Evolutionary conservation across 2,797 vertebrate species (phyloP), one percentile per base, ranked within the genome.

Genomic region (Ispidina picta): DNA sequence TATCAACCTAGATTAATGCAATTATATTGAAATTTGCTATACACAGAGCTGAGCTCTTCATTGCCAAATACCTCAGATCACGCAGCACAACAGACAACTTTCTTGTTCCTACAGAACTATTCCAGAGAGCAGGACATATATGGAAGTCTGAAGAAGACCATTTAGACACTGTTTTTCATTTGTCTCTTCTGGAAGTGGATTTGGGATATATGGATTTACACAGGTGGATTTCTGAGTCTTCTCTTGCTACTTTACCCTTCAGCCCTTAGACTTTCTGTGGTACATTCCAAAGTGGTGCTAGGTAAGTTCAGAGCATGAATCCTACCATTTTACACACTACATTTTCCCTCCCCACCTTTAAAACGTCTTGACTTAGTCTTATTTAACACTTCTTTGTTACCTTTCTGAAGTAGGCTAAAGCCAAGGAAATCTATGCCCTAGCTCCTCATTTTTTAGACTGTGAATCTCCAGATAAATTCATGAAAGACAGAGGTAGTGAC

Each of bases 251-350:
- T 28, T 31, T 3, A 37, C 37, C 29, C 29, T 62, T 37, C 28
- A 35, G 39, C 56, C 48, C 68, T 15, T 3, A 51, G 16, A 58
- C 52, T 63, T 85, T 20, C 46, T 1, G 1, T 59, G 49, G 75
- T 35, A 76, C n/a, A 44, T 13, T 71, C 66, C 29, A 68, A 69
- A 81, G 33, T 60, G 51, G 26, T 51, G 26, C 41, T 13, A 52
- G 68, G 49, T 68, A 83, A 96, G 66, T 85, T 94, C 95, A 89
- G 82, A 94, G 84, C 71, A 87, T 83, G 96, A 96, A 93, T 83
- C 64, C 74, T 35, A 62, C 9, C 43, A 71, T 83, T 94, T 92
- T 78, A 75, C 72, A 83, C 28, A 83, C 63, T 76, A 86, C 79
- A 79, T 55, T 86, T 29, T 7, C 23, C 17, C 28, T 6, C 33